These are phyloP conservation scores for Poeciliopsis paucimaculata DNA, from an alignment of 2,797 vertebrate genomes.

Conservation along the genomic window DNA sequence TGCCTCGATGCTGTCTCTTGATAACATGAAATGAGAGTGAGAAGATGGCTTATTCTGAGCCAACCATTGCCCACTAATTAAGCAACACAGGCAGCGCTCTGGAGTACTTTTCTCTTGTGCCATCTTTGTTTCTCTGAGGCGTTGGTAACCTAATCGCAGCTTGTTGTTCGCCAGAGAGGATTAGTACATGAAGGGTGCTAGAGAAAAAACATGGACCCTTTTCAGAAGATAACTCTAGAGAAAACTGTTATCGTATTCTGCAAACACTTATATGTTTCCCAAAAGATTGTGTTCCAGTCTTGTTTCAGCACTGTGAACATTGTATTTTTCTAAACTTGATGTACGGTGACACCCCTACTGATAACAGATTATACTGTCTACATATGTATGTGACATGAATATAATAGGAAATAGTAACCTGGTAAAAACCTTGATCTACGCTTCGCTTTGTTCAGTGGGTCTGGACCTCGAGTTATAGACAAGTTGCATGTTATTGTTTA, in stretches of 20 bases:
- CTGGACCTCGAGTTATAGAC: too few species aligned
- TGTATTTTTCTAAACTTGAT: background rate
- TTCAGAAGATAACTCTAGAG: conserved; percentile 27
- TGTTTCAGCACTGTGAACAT: background rate
- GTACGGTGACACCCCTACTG: background rate
- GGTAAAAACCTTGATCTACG: too few species aligned
- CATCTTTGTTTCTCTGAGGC: conserved; percentile 52
- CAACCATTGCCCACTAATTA: conserved; percentile 53
- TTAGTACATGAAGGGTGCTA: conserved; percentile 22
- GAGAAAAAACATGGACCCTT: background rate
- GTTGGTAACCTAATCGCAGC: conserved; percentile 52
- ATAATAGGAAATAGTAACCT: background rate
- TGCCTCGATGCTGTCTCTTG: conserved; percentile 36
- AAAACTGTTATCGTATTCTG: background rate
- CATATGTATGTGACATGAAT: background rate
- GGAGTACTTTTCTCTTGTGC: conserved; percentile 42
- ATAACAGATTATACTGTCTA: background rate
- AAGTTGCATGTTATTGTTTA: too few species aligned
- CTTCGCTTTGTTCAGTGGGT: too few species aligned
- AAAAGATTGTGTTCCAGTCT: background rate
- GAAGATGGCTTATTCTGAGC: conserved; percentile 31
- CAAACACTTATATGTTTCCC: background rate
- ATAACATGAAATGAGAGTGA: conserved; percentile 39
- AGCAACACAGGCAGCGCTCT: conserved; percentile 30
- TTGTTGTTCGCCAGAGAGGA: conserved; percentile 45